Evolutionary conservation across 1,140 invertebrate species (phyloP).

Genomic region (Artemia franciscana): DNA sequence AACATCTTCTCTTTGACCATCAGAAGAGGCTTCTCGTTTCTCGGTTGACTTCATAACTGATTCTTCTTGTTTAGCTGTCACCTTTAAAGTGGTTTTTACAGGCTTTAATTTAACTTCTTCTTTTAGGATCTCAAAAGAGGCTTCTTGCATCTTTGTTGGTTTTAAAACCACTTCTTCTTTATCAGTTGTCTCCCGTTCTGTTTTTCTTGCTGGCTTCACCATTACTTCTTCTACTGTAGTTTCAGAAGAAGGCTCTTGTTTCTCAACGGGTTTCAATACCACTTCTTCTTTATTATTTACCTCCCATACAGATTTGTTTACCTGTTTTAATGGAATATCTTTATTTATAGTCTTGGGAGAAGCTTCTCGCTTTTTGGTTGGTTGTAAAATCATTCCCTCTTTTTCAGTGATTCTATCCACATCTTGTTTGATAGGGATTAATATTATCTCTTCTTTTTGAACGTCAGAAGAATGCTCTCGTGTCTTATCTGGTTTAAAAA

Average conservation of each 20-base stretch:
- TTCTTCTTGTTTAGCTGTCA: too few species aligned
- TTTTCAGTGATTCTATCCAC: not conserved
- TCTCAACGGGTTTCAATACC: not conserved
- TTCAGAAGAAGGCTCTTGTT: constrained; percentile 1
- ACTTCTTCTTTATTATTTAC: not conserved
- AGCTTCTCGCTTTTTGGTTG: constrained; percentile 4
- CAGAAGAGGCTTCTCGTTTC: too few species aligned
- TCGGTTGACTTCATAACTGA: too few species aligned
- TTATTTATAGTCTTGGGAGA: constrained; percentile 10
- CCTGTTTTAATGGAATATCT: constrained; percentile 3
- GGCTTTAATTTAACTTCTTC: not conserved
- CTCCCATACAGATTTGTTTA: not conserved
- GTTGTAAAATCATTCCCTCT: not conserved
- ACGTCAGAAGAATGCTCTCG: not conserved
- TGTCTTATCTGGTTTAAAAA: too few species aligned
- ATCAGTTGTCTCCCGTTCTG: too few species aligned
- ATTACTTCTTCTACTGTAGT: not conserved
- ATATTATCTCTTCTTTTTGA: not conserved
- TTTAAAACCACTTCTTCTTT: constrained; percentile 10
- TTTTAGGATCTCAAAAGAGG: constrained; percentile 7
- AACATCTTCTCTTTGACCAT: not conserved
- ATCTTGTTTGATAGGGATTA: not conserved
- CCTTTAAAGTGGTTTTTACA: too few species aligned
- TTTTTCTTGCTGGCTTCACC: not conserved
- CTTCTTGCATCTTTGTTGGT: constrained; percentile 4